These are phyloP conservation scores for Drosophila prolongata DNA, from an alignment of 2,888 invertebrate genomes.

Conservation along the genomic window DNA sequence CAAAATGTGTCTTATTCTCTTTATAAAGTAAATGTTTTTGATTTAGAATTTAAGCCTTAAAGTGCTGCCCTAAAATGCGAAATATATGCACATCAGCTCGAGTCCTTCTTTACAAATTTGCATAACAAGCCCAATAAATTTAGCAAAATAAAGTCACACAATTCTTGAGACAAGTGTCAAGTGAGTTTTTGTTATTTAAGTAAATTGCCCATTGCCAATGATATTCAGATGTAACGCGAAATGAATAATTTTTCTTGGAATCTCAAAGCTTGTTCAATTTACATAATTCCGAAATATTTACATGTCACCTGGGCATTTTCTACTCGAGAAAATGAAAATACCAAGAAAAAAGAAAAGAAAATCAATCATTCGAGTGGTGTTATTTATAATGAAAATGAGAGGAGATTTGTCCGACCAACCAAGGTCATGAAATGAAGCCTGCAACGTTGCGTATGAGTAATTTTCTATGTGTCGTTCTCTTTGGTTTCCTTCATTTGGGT, in stretches of 20 bases:
- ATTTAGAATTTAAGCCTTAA: neutral
- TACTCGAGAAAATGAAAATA: neutral
- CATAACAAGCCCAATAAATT: neutral
- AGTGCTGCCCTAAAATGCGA: neutral
- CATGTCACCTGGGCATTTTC: constrained; percentile 14
- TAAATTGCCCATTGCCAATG: neutral
- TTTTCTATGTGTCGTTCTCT: constrained; percentile 43
- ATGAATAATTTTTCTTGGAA: neutral
- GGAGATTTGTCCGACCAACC: neutral
- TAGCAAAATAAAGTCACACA: neutral
- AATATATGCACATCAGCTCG: neutral
- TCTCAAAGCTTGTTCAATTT: constrained; percentile 11
- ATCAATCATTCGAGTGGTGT: constrained; percentile 23
- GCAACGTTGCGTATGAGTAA: constrained; percentile 60
- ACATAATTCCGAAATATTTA: constrained; percentile 23
- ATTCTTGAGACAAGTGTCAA: neutral
- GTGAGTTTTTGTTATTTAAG: constrained; percentile 7
- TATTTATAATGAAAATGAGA: constrained; percentile 8
- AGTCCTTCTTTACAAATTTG: neutral
- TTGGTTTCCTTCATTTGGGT: constrained; percentile 16
- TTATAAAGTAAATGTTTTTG: neutral
- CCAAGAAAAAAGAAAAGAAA: neutral
- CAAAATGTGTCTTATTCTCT: too few relatives aligned
- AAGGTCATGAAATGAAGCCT: constrained; percentile 18
- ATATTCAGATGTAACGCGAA: neutral